These are phyloP conservation scores for Eleutherodactylus coqui DNA, from an alignment of 2,797 vertebrate genomes.

Conservation along the genomic window DNA sequence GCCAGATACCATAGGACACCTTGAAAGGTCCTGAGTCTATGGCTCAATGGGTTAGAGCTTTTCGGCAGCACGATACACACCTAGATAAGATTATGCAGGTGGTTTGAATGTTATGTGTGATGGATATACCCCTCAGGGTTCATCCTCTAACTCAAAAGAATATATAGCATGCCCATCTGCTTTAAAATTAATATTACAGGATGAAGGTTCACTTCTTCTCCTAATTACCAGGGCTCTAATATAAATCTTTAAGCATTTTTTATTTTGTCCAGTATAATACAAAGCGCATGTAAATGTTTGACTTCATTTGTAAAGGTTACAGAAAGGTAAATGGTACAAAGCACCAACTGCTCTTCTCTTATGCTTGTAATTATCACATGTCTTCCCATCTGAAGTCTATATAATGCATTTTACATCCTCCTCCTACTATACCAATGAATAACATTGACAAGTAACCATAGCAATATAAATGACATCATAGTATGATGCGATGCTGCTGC, in stretches of 20 bases:
- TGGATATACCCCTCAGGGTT: no score
- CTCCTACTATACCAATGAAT: constrained; percentile 41
- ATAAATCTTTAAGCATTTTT: background rate
- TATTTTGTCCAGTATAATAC: background rate
- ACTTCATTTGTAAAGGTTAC: constrained; percentile 43
- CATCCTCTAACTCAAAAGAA: no score
- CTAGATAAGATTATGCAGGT: no score
- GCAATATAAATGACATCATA: constrained; percentile 35
- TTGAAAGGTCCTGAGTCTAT: no score
- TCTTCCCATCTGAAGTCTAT: constrained; percentile 33
- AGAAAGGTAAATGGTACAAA: constrained; percentile 42
- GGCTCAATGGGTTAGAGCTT: no score
- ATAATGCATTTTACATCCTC: constrained; percentile 36
- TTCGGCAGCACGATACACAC: no score
- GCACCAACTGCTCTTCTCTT: background rate
- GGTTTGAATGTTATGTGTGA: no score
- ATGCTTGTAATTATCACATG: constrained; percentile 47
- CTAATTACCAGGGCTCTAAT: background rate
- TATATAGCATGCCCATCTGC: no score
- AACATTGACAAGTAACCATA: constrained; percentile 39
- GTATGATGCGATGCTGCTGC: constrained; percentile 28
- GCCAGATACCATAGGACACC: no score
- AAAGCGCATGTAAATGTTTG: constrained; percentile 26
- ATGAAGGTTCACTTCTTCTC: background rate
- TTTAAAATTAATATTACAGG: background rate